Evolutionary conservation across 2,797 vertebrate genomes (phyloP).

Genomic region (Apodemus agrarius): DNA sequence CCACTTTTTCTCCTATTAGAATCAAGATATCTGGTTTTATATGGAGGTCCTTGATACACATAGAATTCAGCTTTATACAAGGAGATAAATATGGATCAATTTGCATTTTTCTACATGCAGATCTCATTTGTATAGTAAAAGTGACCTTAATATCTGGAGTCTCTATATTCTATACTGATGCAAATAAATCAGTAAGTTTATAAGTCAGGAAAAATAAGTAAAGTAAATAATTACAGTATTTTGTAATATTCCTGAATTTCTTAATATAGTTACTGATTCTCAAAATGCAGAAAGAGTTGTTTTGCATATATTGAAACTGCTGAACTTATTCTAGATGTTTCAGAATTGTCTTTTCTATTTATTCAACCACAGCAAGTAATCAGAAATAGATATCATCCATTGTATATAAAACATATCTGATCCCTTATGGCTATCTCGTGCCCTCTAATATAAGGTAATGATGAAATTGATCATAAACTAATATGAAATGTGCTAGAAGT

Average conservation of each 20-base stretch:
- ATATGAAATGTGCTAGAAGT: not conserved
- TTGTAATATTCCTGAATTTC: not conserved
- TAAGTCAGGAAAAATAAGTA: not conserved
- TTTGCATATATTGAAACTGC: not conserved
- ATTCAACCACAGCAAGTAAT: not conserved
- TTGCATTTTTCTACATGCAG: too few relatives aligned
- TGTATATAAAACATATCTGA: not conserved
- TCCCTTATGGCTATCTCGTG: not conserved
- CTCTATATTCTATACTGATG: not conserved
- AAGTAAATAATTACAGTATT: not conserved
- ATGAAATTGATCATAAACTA: not conserved
- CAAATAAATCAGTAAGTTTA: not conserved
- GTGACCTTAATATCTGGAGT: not conserved
- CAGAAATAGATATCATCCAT: not conserved
- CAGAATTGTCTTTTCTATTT: not conserved
- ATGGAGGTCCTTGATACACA: too few relatives aligned
- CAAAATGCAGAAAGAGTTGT: not conserved
- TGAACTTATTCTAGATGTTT: not conserved
- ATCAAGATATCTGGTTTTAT: too few relatives aligned
- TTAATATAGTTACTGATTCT: not conserved
- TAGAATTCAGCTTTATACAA: too few relatives aligned
- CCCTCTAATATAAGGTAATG: not conserved
- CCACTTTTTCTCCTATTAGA: too few relatives aligned
- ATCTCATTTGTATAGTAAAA: not conserved
- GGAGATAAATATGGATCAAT: too few relatives aligned